phyloP scores from a whole-genome alignment of 2,888 invertebrate species.

The Machimus atricapillus region DNA sequence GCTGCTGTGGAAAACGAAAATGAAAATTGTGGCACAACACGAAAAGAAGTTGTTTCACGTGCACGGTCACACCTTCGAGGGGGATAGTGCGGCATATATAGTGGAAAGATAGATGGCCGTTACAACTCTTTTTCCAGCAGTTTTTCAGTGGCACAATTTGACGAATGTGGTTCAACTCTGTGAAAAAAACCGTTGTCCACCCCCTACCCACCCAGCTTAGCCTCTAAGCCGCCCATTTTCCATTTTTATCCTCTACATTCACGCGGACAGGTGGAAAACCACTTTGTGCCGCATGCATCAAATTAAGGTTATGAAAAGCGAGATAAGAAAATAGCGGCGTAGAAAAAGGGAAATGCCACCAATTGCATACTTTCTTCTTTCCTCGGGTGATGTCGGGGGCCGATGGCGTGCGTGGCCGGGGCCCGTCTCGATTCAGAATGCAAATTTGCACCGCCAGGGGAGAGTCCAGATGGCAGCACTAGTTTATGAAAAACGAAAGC shows the following conservation, averaged over 20 bases:
- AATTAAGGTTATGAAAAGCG: constrained; percentile 29
- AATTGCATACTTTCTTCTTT: constrained; percentile 7
- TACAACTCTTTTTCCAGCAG: constrained; percentile 6
- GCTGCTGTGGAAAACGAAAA: constrained; percentile 24
- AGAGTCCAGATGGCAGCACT: constrained; percentile 22
- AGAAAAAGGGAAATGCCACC: neutral
- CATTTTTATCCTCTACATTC: neutral
- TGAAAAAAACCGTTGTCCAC: neutral
- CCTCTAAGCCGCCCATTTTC: neutral
- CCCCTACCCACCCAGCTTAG: neutral
- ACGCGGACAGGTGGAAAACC: constrained; percentile 11
- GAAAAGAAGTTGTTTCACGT: constrained; percentile 36
- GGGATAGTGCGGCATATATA: neutral
- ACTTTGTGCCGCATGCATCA: constrained; percentile 13
- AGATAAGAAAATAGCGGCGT: constrained; percentile 19
- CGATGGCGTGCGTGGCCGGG: neutral
- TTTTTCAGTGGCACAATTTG: constrained; percentile 4
- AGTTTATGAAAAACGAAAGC: constrained; percentile 39
- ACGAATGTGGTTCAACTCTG: neutral
- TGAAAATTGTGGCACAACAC: constrained; percentile 24
- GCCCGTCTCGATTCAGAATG: neutral
- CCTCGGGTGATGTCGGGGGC: neutral
- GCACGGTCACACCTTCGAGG: constrained; percentile 24
- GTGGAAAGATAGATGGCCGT: neutral
- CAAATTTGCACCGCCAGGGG: neutral